A percentile compares a stretch with the other conserved stretches of the same genome.
Conservation (phyloP, 1,140 invertebrate species). For the Aphaenogaster floridana region DNA sequence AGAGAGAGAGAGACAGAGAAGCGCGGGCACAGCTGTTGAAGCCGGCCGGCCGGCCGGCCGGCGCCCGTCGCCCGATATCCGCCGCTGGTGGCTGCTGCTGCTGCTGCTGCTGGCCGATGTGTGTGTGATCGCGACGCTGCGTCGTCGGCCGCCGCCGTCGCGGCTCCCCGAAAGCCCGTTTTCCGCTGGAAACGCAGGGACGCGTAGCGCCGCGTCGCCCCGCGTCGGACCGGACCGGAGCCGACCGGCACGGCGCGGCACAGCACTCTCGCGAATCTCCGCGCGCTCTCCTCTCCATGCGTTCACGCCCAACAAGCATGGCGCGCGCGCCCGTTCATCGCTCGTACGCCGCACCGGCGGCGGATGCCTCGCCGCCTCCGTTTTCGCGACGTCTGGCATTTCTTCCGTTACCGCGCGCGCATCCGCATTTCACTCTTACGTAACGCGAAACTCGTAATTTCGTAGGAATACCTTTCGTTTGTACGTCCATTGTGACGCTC, state of each 20-base stretch:
- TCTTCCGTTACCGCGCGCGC: conserved; percentile 22
- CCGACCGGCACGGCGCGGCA: not conserved
- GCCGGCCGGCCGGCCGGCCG: conserved; percentile 75
- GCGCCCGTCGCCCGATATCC: conserved; percentile 52
- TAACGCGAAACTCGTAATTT: conserved; percentile 8
- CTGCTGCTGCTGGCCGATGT: conserved; percentile 26
- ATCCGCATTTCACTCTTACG: conserved; percentile 49
- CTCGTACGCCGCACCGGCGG: conserved; percentile 8
- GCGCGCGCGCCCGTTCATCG: conserved; percentile 59
- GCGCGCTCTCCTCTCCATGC: conserved; percentile 38
- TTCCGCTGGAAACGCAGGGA: conserved; percentile 51
- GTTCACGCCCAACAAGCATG: conserved; percentile 78
- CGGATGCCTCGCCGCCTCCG: conserved; percentile 10
- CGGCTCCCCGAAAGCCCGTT: conserved; percentile 24
- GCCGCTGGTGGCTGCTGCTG: conserved; percentile 21
- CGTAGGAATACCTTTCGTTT: not conserved
- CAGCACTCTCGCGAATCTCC: conserved; percentile 44
- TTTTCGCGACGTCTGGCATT: conserved; percentile 30
- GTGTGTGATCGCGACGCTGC: conserved; percentile 28
- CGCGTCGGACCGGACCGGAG: not conserved
- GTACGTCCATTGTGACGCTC: not conserved
- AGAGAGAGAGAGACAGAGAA: conserved; percentile 33
- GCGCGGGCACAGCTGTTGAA: conserved; percentile 71
- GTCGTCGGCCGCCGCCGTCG: conserved; percentile 19
- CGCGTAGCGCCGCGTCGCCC: conserved; percentile 39